Percentiles rank a stretch among this genome's conserved stretches.
Conservation (phyloP, 2,888 invertebrate species). For the Lepidochrysops patricia region DNA sequence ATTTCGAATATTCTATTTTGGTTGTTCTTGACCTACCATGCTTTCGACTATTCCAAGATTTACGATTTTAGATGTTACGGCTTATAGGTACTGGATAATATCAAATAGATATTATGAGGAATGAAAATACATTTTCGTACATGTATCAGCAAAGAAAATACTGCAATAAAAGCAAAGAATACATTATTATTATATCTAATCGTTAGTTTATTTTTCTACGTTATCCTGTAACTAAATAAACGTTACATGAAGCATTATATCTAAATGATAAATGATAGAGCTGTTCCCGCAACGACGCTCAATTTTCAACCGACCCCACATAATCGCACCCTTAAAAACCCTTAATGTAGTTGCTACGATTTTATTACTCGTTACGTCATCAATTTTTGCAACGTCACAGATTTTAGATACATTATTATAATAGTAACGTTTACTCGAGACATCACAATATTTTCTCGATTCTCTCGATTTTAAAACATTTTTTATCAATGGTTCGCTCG, state of each 20-base stretch:
- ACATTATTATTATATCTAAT: too few relatives aligned
- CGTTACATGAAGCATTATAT: conserved; percentile 17
- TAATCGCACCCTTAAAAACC: conserved; percentile 25
- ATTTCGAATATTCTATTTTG: conserved; percentile 10
- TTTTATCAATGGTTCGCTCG: too few relatives aligned
- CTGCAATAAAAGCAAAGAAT: too few relatives aligned
- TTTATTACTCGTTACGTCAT: conserved; percentile 20
- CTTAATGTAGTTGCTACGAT: conserved; percentile 23
- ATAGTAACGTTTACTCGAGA: too few relatives aligned
- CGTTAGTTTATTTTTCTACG: background rate
- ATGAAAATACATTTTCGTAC: too few relatives aligned
- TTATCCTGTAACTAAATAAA: background rate
- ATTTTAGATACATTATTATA: background rate
- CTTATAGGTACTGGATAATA: too few relatives aligned
- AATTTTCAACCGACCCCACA: conserved; percentile 24
- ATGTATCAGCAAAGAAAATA: too few relatives aligned
- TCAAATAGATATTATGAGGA: too few relatives aligned
- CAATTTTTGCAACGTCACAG: conserved; percentile 15
- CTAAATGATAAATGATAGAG: conserved; percentile 23
- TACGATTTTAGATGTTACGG: background rate
- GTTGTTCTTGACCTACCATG: background rate
- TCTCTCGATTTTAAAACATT: too few relatives aligned
- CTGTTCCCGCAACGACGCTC: conserved; percentile 22
- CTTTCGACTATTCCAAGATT: conserved; percentile 11
- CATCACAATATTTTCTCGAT: too few relatives aligned